Percentiles rank a stretch among this genome's conserved stretches.
Evolutionary conservation across 2,888 invertebrate species (phyloP).

Genomic region (Sthenelais limicola): DNA sequence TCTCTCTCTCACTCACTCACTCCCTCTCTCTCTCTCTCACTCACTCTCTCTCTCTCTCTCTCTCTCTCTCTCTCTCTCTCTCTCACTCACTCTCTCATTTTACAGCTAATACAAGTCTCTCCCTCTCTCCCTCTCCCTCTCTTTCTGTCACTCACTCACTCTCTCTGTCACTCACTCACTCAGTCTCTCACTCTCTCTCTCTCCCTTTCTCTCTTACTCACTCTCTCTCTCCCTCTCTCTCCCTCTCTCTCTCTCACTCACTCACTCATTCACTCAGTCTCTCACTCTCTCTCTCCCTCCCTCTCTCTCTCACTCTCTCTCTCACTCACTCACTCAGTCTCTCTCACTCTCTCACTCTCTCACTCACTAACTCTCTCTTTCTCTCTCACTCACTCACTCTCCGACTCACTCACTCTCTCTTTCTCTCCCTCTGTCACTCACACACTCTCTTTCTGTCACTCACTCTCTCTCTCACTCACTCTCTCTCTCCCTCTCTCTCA

Average conservation of each 20-base stretch:
- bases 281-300: not conserved
- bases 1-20: not conserved
- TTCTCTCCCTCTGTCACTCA: not conserved
- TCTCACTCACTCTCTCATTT: not conserved
- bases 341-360: not conserved
- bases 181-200: slow-evolving; percentile 4
- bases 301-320: not conserved
- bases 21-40: not conserved
- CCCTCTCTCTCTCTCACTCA: not conserved
- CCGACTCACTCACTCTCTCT: not conserved
- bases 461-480: not conserved
- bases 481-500: not conserved
- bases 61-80: slow-evolving; percentile 8
- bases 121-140: slow-evolving; percentile 1
- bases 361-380: not conserved
- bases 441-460: not conserved
- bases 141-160: not conserved
- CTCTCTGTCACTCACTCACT: not conserved
- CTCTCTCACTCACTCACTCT: not conserved
- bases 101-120: not conserved
- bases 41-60: slow-evolving; percentile 5
- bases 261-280: not conserved
- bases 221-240: slow-evolving; percentile 2
- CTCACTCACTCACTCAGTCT: not conserved
- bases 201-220: not conserved